phyloP scores from a whole-genome alignment of 2,797 vertebrate genomes.

The Orientallactaga sibirica region DNA sequence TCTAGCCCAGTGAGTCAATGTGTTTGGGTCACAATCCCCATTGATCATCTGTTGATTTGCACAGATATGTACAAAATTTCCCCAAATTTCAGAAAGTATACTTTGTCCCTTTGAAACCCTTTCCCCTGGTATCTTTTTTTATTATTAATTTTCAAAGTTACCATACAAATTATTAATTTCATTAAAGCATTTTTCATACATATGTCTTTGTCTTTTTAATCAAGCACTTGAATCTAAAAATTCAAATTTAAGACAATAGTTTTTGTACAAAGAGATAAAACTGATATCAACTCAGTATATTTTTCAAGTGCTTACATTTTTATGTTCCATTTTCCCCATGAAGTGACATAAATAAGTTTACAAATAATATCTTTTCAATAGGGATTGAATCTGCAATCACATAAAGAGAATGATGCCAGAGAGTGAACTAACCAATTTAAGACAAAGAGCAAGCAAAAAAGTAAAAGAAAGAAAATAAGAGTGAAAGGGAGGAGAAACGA shows the following conservation, averaged over 20 bases:
- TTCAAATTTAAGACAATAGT: neutral
- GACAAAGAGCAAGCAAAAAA: too few species aligned
- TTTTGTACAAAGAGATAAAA: slow-evolving; percentile 19
- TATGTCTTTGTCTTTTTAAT: neutral
- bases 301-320: slow-evolving; percentile 9
- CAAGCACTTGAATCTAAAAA: neutral
- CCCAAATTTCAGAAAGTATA: neutral
- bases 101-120: neutral
- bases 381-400: neutral
- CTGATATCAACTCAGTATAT: neutral
- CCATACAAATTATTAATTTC: neutral
- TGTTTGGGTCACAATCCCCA: neutral
- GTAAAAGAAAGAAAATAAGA: neutral
- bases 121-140: neutral
- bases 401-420: neutral
- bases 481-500: neutral
- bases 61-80: neutral
- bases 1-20: neutral
- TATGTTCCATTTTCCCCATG: neutral
- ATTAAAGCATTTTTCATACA: neutral
- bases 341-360: slow-evolving; percentile 21
- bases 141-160: neutral
- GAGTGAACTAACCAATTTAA: neutral
- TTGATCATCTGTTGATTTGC: neutral
- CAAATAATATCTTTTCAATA: neutral